Conservation (phyloP, 2,888 invertebrate species). For the Megalurothrips usitatus region DNA sequence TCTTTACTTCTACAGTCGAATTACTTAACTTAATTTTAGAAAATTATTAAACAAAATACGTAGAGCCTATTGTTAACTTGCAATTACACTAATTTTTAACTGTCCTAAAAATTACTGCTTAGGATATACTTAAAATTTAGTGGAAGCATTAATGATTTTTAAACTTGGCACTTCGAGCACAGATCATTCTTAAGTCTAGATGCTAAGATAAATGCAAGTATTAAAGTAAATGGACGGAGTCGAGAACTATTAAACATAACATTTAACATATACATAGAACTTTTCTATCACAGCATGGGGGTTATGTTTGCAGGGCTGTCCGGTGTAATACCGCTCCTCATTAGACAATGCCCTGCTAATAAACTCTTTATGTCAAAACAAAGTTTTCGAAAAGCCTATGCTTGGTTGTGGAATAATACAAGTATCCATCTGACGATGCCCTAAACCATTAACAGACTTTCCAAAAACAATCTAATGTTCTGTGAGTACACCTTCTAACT, state of each 20-base stretch:
- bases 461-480: not conserved
- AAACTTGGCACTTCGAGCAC: not conserved
- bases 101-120: not conserved
- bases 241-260: not conserved
- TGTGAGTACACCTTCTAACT: too few species aligned
- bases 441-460: not conserved
- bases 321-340: not conserved
- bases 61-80: not conserved
- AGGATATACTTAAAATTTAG: too few species aligned
- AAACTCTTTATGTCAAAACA: slow-evolving; percentile 18
- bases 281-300: slow-evolving; percentile 8
- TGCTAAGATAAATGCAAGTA: not conserved
- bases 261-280: not conserved
- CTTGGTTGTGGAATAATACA: not conserved
- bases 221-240: not conserved
- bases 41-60: not conserved
- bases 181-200: not conserved
- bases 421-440: not conserved
- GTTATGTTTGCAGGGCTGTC: not conserved
- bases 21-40: too few species aligned
- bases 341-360: not conserved
- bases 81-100: not conserved
- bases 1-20: too few species aligned
- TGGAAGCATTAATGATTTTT: not conserved
- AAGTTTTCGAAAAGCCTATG: not conserved